These are phyloP conservation scores for Blastobasis adustella DNA, from an alignment of 2,888 invertebrate species.

Conservation along the genomic window DNA sequence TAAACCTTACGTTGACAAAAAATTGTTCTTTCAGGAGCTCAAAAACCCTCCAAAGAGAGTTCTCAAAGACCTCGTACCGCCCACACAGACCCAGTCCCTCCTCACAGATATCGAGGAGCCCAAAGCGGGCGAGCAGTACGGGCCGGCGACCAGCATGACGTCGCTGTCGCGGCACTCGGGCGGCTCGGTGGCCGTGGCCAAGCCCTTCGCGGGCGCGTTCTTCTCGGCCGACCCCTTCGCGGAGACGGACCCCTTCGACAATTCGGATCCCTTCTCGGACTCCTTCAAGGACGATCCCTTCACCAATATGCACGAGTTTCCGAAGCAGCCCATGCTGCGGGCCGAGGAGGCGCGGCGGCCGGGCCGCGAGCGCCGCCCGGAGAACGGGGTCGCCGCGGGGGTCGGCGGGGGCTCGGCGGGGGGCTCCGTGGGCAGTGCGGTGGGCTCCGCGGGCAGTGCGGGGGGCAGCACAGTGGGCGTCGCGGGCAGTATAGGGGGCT, in stretches of 20 bases:
- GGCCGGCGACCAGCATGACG: conserved; percentile 63
- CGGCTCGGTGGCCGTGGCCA: conserved; percentile 62
- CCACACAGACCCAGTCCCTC: conserved; percentile 51
- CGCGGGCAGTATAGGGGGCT: conserved; percentile 27
- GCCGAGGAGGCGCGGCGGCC: conserved; percentile 42
- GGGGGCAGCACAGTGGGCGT: conserved; percentile 24
- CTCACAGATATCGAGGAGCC: conserved; percentile 36
- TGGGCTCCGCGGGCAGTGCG: conserved; percentile 35
- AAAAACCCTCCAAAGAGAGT: conserved; percentile 96
- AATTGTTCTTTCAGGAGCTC: conserved; percentile 96
- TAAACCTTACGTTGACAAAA: conserved; percentile 95
- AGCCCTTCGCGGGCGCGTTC: conserved; percentile 44
- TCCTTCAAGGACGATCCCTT: conserved; percentile 78
- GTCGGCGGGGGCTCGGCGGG: conserved; percentile 28
- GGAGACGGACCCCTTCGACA: conserved; percentile 83
- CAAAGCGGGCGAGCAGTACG: conserved; percentile 35
- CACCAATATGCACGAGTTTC: conserved; percentile 56
- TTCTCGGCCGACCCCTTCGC: conserved; percentile 78
- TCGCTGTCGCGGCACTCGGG: conserved; percentile 65
- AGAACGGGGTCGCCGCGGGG: conserved; percentile 16
- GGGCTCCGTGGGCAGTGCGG: conserved; percentile 42
- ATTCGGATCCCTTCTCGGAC: conserved; percentile 79
- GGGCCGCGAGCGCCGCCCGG: conserved; percentile 23
- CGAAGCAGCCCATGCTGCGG: conserved; percentile 31
- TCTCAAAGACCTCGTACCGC: conserved; percentile 86